Evolutionary conservation across 1,140 invertebrate genomes (phyloP).

Genomic region (Acromyrmex charruanus): DNA sequence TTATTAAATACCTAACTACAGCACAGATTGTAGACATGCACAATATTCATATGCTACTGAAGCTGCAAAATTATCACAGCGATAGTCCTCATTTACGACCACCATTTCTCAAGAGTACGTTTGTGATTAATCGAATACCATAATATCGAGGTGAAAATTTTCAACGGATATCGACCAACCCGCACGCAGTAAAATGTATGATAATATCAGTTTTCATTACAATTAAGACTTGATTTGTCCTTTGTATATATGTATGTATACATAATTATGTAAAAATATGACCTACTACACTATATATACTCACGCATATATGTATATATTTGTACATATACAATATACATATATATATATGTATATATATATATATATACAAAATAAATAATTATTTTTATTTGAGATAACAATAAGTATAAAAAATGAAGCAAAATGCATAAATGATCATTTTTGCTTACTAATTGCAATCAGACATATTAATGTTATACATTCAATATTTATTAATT

Average conservation of each 20-base stretch:
- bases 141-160: conserved; percentile 38
- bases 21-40: not conserved
- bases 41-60: conserved; percentile 2
- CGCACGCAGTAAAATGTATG: not conserved
- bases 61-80: conserved; percentile 30
- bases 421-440: not conserved
- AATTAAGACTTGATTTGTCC: not conserved
- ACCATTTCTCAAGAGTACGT: conserved; percentile 1
- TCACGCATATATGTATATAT: not conserved
- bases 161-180: not conserved
- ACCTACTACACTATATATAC: not conserved
- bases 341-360: no score
- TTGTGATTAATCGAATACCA: conserved; percentile 40
- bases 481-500: conserved; percentile 14
- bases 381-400: no score
- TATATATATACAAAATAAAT: not conserved
- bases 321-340: no score
- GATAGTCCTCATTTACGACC: conserved; percentile 35
- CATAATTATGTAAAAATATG: not conserved
- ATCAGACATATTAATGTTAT: not conserved
- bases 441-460: not conserved
- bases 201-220: conserved; percentile 2
- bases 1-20: conserved; percentile 48
- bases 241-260: not conserved
- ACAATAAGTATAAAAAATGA: not conserved